These are phyloP conservation scores for Drymodes brunneopygia DNA, from an alignment of 2,113 vertebrate genomes.

Conservation along the genomic window DNA sequence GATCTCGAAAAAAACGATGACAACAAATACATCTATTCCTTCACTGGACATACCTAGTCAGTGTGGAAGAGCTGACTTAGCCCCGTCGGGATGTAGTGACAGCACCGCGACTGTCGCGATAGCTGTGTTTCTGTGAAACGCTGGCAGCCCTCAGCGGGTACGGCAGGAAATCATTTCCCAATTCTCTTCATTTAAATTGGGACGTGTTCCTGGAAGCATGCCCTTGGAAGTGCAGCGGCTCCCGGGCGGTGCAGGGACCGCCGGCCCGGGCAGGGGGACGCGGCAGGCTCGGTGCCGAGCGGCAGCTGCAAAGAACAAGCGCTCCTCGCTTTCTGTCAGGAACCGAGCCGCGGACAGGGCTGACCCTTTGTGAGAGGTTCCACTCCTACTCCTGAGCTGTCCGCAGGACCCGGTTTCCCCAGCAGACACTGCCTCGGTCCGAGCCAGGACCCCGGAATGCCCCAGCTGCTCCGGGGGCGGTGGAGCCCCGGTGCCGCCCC, in stretches of 20 bases:
- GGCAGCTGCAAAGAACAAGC: too few species aligned
- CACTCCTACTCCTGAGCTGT: not conserved
- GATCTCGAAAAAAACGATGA: not conserved
- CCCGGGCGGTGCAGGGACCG: accelerated
- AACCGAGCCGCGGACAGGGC: not conserved
- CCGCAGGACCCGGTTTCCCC: not conserved
- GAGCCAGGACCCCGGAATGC: not conserved
- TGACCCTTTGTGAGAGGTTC: not conserved
- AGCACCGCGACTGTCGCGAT: accelerated
- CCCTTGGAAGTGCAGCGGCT: not conserved
- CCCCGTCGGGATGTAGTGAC: accelerated
- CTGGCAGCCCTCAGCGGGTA: not conserved
- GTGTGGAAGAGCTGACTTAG: not conserved
- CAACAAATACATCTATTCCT: accelerated
- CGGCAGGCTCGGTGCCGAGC: accelerated
- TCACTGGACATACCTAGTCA: accelerated
- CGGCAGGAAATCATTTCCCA: accelerated
- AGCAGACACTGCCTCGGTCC: not conserved
- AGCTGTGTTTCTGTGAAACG: not conserved
- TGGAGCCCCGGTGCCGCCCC: not conserved
- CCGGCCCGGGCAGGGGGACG: not conserved
- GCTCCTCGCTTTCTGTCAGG: too few species aligned
- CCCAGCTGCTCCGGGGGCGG: not conserved
- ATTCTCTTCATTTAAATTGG: not conserved
- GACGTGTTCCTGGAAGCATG: accelerated